Evolutionary conservation across 1,140 invertebrate species (phyloP).

Genomic region (Coptotermes formosanus): DNA sequence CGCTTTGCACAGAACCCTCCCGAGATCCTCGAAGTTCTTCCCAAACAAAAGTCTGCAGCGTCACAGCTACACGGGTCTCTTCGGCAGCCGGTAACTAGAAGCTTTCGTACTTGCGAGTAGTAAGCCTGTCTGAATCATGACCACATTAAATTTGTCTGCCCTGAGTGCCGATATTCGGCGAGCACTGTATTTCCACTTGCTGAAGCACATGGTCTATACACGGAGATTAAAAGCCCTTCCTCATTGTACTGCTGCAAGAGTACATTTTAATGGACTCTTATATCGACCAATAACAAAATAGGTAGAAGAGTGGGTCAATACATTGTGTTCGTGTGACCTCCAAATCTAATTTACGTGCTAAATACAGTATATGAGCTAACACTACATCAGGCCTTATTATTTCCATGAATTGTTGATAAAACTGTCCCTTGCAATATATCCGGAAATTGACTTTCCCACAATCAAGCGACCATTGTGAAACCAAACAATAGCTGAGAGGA

Average conservation of each 20-base stretch:
- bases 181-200: neutral
- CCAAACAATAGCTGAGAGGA: too few relatives aligned
- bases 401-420: neutral
- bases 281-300: slow-evolving; percentile 17
- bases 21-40: too few relatives aligned
- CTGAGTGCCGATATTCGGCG: neutral
- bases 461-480: neutral
- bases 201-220: neutral
- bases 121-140: too few relatives aligned
- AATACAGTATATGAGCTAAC: neutral
- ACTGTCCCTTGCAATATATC: neutral
- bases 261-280: neutral
- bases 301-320: neutral
- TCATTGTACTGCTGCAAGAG: neutral
- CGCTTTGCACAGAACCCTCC: too few relatives aligned
- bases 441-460: slow-evolving; percentile 14
- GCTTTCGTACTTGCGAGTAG: too few relatives aligned
- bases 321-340: neutral
- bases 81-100: too few relatives aligned
- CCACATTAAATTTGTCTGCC: too few relatives aligned
- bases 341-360: neutral
- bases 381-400: neutral
- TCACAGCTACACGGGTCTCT: too few relatives aligned
- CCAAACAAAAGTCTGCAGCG: too few relatives aligned
- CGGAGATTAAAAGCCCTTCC: neutral